These are phyloP conservation scores for Epinephelus lanceolatus DNA, from an alignment of 2,113 vertebrate genomes.

Conservation along the genomic window DNA sequence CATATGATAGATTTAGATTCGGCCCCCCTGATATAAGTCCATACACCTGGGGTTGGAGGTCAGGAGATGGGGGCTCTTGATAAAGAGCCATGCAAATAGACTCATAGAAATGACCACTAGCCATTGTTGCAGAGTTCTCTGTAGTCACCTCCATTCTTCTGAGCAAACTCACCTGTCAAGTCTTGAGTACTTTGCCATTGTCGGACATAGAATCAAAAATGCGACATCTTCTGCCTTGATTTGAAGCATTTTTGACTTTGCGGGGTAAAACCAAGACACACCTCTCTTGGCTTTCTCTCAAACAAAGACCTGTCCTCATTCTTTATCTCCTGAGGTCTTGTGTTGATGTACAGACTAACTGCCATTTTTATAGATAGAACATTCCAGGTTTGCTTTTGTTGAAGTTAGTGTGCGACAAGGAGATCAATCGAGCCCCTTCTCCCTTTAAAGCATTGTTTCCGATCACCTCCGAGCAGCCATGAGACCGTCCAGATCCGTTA, in stretches of 20 bases:
- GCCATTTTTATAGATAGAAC: conserved; percentile 83
- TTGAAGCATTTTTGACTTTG: conserved; percentile 72
- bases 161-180: conserved; percentile 50
- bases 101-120: conserved; percentile 67
- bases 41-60: conserved; percentile 59
- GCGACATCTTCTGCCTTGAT: conserved; percentile 60
- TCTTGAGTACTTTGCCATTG: conserved; percentile 45
- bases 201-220: conserved; percentile 67
- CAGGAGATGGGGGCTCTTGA: conserved; percentile 61
- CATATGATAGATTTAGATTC: background rate
- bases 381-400: conserved; percentile 78
- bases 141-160: conserved; percentile 60
- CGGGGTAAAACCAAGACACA: conserved; percentile 51
- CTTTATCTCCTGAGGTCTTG: conserved; percentile 49
- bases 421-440: conserved; percentile 52
- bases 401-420: conserved; percentile 48
- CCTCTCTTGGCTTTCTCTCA: conserved; percentile 47
- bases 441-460: conserved; percentile 75
- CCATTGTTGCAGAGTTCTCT: conserved; percentile 63
- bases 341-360: conserved; percentile 76
- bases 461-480: conserved; percentile 32
- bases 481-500: conserved; percentile 25
- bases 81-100: conserved; percentile 72
- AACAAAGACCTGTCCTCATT: conserved; percentile 49
- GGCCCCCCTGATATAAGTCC: background rate